These are phyloP conservation scores for Gymnobelideus leadbeateri DNA, from an alignment of 2,113 vertebrate genomes.

Conservation along the genomic window DNA sequence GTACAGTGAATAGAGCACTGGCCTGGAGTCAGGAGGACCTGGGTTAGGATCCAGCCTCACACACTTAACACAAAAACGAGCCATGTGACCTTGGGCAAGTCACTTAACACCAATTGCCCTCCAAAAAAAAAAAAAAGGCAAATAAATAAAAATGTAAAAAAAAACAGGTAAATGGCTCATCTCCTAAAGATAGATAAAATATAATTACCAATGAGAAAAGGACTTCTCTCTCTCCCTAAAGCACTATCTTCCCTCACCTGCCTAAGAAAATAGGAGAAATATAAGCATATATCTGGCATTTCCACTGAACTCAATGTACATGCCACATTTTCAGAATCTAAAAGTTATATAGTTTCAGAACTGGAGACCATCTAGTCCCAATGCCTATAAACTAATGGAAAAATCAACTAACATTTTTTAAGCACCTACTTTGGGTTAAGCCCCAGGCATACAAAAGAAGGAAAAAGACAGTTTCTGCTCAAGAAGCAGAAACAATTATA, in stretches of 20 bases:
- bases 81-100: too few species aligned
- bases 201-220: not conserved
- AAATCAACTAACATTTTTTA: not conserved
- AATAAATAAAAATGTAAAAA: too few species aligned
- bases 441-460: not conserved
- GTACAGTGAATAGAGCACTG: too few species aligned
- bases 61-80: too few species aligned
- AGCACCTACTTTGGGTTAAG: not conserved
- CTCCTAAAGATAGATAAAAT: not conserved
- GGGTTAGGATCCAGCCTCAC: too few species aligned
- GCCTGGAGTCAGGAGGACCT: too few species aligned
- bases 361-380: not conserved
- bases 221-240: not conserved
- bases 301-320: not conserved
- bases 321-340: not conserved
- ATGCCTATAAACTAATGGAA: not conserved
- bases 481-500: not conserved
- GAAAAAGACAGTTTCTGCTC: not conserved
- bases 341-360: not conserved
- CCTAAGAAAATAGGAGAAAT: not conserved
- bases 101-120: too few species aligned
- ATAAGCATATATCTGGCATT: not conserved
- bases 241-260: not conserved
- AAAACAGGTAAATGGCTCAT: not conserved
- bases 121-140: too few species aligned